phyloP scores from a whole-genome alignment of 2,113 vertebrate genomes.

The Diadophis punctatus region DNA sequence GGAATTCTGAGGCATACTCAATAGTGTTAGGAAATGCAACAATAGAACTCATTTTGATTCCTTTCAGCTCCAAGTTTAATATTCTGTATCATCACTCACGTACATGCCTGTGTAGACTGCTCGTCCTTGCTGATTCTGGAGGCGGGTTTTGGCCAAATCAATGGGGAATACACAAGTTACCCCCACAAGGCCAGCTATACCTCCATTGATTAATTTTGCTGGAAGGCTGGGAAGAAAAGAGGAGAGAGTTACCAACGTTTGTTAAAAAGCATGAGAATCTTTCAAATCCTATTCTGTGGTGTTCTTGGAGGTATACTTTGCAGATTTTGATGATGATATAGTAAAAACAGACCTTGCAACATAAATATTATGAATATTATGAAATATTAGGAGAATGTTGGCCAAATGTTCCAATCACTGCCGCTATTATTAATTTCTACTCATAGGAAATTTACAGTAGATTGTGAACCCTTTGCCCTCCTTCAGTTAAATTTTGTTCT shows the following conservation, averaged over 20 bases:
- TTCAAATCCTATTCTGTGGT: background rate
- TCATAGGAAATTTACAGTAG: background rate
- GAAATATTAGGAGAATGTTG: background rate
- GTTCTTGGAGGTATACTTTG: background rate
- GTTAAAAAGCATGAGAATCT: background rate
- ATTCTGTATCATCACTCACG: conserved; percentile 43
- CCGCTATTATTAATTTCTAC: background rate
- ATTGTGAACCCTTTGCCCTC: background rate
- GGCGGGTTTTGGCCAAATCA: conserved; percentile 87
- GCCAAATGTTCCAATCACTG: background rate
- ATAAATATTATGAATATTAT: background rate
- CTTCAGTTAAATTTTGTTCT: background rate
- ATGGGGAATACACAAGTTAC: conserved; percentile 91
- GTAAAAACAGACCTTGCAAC: background rate
- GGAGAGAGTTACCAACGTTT: background rate
- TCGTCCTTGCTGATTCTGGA: conserved; percentile 86
- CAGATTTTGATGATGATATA: background rate
- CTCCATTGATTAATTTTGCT: conserved; percentile 88
- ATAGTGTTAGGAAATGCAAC: background rate
- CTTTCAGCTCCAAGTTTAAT: background rate
- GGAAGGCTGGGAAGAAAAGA: conserved; percentile 68
- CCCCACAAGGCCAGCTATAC: conserved; percentile 85
- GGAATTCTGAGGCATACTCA: background rate
- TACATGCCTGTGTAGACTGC: conserved; percentile 83
- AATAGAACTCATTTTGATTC: background rate